phyloP scores from a whole-genome alignment of 2,113 vertebrate species.

The Podocnemis expansa region DNA sequence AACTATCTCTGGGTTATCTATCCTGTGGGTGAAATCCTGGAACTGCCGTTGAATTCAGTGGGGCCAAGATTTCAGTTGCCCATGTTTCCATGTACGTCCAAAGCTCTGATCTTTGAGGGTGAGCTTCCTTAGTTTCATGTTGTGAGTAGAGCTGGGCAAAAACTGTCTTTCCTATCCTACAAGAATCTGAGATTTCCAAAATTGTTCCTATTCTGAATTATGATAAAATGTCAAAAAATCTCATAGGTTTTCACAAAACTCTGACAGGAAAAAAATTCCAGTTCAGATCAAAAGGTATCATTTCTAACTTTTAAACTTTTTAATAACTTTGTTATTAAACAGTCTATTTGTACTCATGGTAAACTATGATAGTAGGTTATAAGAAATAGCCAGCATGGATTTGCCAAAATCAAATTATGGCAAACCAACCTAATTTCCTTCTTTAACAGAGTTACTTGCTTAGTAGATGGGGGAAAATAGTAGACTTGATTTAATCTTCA shows the following conservation, averaged over 20 bases:
- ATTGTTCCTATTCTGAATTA: not conserved
- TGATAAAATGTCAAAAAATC: not conserved
- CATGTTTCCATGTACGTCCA: not conserved
- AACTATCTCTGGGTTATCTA: not conserved
- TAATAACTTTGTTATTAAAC: not conserved
- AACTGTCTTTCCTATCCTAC: not conserved
- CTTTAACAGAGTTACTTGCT: not conserved
- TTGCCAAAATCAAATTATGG: not conserved
- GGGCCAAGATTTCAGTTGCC: not conserved
- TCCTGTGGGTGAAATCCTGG: not conserved
- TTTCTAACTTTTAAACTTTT: no score
- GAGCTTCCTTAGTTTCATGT: not conserved
- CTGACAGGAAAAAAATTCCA: not conserved
- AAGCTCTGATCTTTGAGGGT: not conserved
- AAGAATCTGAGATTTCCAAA: not conserved
- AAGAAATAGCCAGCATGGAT: not conserved
- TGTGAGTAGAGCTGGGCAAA: rapidly evolving
- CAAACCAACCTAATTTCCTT: not conserved
- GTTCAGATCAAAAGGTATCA: not conserved
- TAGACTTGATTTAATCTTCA: not conserved
- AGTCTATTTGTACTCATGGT: not conserved
- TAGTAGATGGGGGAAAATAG: not conserved
- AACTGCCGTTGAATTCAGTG: constrained; percentile 1
- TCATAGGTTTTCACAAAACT: not conserved
- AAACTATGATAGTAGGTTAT: not conserved